Evolutionary conservation across 2,113 vertebrate genomes (phyloP).

Genomic region (Sebastes schlegelii): DNA sequence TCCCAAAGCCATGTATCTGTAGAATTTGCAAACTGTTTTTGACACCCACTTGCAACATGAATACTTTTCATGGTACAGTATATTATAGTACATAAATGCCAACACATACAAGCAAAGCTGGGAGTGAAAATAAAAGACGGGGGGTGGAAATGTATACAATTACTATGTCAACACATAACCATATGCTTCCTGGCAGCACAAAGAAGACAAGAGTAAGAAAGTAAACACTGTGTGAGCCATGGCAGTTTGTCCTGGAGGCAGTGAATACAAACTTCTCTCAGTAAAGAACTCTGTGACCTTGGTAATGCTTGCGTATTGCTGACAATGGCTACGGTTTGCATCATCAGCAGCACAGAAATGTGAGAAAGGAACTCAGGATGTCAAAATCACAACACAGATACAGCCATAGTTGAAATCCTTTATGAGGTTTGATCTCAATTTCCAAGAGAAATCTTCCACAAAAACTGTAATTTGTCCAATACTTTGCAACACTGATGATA

Average conservation of each 20-base stretch:
- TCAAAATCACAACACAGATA: not conserved
- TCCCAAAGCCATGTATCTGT: not conserved
- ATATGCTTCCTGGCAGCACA: conserved; percentile 69
- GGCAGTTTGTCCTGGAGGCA: conserved; percentile 48
- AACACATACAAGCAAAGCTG: conserved; percentile 17
- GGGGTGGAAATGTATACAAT: conserved; percentile 60
- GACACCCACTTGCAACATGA: conserved; percentile 20
- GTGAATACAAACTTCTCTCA: conserved; percentile 45
- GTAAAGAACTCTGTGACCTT: conserved; percentile 45
- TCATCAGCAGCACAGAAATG: not conserved
- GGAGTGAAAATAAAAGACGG: conserved; percentile 39
- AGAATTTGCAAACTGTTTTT: conserved; percentile 29
- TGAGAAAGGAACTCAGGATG: not conserved
- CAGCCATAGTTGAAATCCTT: not conserved
- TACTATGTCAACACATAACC: conserved; percentile 66
- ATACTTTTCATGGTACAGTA: conserved; percentile 16
- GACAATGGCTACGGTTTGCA: conserved; percentile 21
- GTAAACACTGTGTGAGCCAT: conserved; percentile 34
- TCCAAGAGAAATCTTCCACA: not conserved
- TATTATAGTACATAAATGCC: conserved; percentile 13
- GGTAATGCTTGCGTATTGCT: conserved; percentile 9
- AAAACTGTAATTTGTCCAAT: not conserved
- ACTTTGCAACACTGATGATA: not conserved
- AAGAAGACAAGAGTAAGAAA: conserved; percentile 55
- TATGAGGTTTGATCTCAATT: not conserved